Conservation (phyloP, 92 coral and sea anemone genomes). For the Phenganax stokvisi region DNA sequence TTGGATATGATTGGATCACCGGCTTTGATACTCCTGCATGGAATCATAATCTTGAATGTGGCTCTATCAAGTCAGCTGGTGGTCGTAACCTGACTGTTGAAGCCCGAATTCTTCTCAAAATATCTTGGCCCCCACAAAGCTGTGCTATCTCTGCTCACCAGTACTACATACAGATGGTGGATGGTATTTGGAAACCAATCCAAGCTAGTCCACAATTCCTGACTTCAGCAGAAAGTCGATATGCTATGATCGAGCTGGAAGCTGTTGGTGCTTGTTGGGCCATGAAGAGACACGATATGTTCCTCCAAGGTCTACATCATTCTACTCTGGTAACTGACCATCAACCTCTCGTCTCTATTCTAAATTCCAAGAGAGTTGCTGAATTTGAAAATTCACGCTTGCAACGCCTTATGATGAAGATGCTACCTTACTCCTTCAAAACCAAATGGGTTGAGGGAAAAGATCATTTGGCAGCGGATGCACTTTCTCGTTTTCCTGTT, state of each 20-base stretch:
- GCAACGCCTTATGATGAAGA: constrained; percentile 12
- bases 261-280: constrained; percentile 3
- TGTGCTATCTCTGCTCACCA: constrained; percentile 19
- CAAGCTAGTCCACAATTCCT: neutral
- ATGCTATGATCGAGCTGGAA: constrained; percentile 10
- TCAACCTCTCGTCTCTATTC: constrained; percentile 17
- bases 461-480: neutral
- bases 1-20: neutral
- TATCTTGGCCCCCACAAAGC: neutral
- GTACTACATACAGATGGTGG: neutral
- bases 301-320: neutral
- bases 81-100: constrained; percentile 10
- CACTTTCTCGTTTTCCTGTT: constrained; percentile 2
- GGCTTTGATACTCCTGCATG: constrained; percentile 42
- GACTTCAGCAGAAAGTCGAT: neutral
- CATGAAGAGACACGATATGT: constrained; percentile 15
- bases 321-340: neutral
- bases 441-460: constrained; percentile 29
- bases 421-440: constrained; percentile 4
- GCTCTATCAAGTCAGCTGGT: constrained; percentile 23
- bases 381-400: constrained; percentile 26
- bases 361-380: constrained; percentile 24
- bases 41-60: constrained; percentile 29
- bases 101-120: constrained; percentile 22
- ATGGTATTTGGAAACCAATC: no score